Evolutionary conservation across 2,797 vertebrate species (phyloP), one percentile per base, ranked within the genome.

Genomic region (Myripristis jacobus): DNA sequence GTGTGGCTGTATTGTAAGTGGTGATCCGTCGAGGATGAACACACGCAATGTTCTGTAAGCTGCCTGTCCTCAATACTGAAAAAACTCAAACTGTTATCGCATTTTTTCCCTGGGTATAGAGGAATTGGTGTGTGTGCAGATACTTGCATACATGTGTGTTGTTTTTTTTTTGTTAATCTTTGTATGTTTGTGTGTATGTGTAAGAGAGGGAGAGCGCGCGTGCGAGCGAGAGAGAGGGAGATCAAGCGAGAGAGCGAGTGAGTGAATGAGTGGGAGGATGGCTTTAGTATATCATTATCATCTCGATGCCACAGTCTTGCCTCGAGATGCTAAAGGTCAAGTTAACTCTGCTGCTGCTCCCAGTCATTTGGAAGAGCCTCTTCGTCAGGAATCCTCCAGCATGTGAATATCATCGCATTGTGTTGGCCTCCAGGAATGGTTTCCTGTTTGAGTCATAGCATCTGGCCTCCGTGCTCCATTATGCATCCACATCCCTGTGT

Each of bases 261-360:
- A 65, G 59, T 10, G 27, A 68, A 38, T 21, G 77, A 75, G 78
- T 77, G 65, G 70, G 80, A 78, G 85, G 82, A 59, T 19, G 5
- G 78, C 65, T 51, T 80, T 22, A 65, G 70, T 68, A 16, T 83
- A 81, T 83, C 60, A 76, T 84, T 81, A 73, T 54, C 69, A 55
- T 63, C 67, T 63, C 41, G 56, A 63, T 52, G 70, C 51, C 62
- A 60, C 66, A 54, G 70, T 43, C 25, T 61, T 70, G 47, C 73
- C 52, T 58, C 59, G 47, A 70, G 57, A 73, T 65, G 75, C 13
- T 56, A 73, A 80, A 77, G 80, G 80, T 82, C 77, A 73, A 57
- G 58, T 80, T 75, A 66, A 66, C 63, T 80, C 56, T 21, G 3
- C 47, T 29, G 47, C 61, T 53, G 66, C 67, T 50, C 60, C 19